Conservation (phyloP, 2,113 vertebrate species). For the Catagonus wagneri region DNA sequence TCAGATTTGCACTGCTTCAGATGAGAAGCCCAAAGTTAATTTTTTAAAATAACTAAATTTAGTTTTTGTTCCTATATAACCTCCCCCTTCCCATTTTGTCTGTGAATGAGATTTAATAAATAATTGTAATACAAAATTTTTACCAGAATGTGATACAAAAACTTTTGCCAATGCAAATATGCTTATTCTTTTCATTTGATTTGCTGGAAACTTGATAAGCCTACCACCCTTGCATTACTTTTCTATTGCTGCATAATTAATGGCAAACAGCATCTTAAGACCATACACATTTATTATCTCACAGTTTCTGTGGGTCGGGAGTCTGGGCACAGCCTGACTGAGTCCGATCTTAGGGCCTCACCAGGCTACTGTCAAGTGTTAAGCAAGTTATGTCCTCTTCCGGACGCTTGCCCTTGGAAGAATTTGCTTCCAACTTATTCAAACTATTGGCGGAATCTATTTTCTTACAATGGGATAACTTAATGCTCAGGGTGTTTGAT, state of each 20-base stretch:
- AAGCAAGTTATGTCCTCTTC: background rate
- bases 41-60: background rate
- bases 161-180: slow-evolving; percentile 32
- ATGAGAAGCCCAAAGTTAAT: background rate
- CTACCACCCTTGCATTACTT: background rate
- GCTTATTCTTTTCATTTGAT: background rate
- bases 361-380: background rate
- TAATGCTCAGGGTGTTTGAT: background rate
- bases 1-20: background rate
- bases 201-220: background rate
- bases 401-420: background rate
- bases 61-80: background rate
- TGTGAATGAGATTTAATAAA: background rate
- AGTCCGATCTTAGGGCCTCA: background rate
- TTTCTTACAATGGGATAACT: background rate
- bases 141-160: background rate
- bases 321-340: background rate
- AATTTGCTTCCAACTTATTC: background rate
- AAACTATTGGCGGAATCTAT: background rate
- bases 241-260: background rate
- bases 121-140: slow-evolving; percentile 1
- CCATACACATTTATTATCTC: background rate
- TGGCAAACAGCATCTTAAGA: slow-evolving; percentile 13
- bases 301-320: background rate
- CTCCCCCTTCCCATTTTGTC: background rate